Base-by-base conservation (phyloP, 2,888 invertebrate species). In the Gisinianus flammeolus region DNA sequence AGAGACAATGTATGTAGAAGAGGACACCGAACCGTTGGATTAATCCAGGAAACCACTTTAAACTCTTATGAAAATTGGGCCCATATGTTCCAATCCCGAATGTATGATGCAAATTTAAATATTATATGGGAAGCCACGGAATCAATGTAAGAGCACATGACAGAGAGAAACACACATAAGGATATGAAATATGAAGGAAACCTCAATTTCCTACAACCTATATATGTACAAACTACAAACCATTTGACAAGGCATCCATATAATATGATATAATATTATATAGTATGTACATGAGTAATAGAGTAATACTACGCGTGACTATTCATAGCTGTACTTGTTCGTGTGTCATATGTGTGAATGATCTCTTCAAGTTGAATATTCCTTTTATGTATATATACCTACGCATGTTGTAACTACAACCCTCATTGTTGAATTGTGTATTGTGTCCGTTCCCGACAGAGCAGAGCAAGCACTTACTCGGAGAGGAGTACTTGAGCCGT, bases 91-190 rank as follows among this genome's bases (percentile, higher is more conserved):
- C 70, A 70, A 58, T 73, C 30, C 33, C 31, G 62, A 70, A 19
- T 16, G 24, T 70, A 62, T 73, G 73, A 73, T 62, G 28, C 33
- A 73, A 73, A 73, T 73, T 73, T 62, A 62, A 58, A 73, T 73
- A 73, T 70, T 54, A 35, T 19, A 44, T 30, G 26, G 16, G 54
- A 54, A 19, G n/a, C 10, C 5, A 64, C 24, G 35, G 52, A 35
- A 70, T 70, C 44, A 70, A 58, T 58, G 19, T 58, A 12, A 22
- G 62, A 24, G 44, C 62, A 64, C 26, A 22, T 4, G 66, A 16
- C 66, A 1, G 10, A 5, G 2, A 30, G 12, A 66, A 19, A 54
- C 16, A 16, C 8, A 54, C 5, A 30, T 5, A 1, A 31, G 26
- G 62, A 62, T 22, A 24, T 10, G 16, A 19, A 12, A 26, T 16